phyloP scores from a whole-genome alignment of 2,888 invertebrate genomes.

The Caenorhabditis sp. region DNA sequence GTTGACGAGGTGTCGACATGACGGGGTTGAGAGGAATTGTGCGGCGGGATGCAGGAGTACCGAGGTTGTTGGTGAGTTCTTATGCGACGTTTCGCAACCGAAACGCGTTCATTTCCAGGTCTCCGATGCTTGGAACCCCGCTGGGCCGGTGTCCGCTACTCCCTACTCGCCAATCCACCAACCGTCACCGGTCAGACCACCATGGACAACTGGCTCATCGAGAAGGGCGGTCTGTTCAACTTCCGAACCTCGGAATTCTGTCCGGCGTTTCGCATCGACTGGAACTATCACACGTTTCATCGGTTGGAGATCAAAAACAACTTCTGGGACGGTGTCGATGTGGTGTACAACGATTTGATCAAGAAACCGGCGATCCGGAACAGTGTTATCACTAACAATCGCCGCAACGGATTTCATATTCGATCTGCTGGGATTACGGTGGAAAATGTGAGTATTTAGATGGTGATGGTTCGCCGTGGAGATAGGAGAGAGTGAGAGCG shows the following conservation, averaged over 20 bases:
- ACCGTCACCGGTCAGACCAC: constrained; percentile 87
- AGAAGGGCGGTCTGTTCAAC: constrained; percentile 95
- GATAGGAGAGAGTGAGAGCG: no score
- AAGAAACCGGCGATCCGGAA: constrained; percentile 85
- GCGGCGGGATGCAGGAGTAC: constrained; percentile 83
- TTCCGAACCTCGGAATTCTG: constrained; percentile 85
- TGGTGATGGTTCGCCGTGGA: no score
- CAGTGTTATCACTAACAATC: constrained; percentile 74
- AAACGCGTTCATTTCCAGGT: constrained; percentile 70
- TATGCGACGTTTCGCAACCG: no score
- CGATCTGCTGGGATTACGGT: constrained; percentile 83
- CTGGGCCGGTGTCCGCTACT: constrained; percentile 95
- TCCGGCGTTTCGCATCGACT: constrained; percentile 86
- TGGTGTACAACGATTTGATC: constrained; percentile 95
- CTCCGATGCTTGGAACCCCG: constrained; percentile 88
- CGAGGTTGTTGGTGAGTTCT: constrained; percentile 84
- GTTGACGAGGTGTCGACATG: constrained; percentile 89
- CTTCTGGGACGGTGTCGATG: constrained; percentile 93
- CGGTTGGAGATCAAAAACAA: constrained; percentile 86
- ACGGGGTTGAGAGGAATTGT: constrained; percentile 88
- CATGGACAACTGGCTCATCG: constrained; percentile 92
- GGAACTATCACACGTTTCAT: constrained; percentile 85
- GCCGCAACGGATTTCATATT: constrained; percentile 87
- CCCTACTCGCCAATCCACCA: constrained; percentile 89
- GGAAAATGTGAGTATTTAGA: constrained; percentile 87